phyloP scores from a whole-genome alignment of 2,888 invertebrate species.

The Drosophila atroscutellata region DNA sequence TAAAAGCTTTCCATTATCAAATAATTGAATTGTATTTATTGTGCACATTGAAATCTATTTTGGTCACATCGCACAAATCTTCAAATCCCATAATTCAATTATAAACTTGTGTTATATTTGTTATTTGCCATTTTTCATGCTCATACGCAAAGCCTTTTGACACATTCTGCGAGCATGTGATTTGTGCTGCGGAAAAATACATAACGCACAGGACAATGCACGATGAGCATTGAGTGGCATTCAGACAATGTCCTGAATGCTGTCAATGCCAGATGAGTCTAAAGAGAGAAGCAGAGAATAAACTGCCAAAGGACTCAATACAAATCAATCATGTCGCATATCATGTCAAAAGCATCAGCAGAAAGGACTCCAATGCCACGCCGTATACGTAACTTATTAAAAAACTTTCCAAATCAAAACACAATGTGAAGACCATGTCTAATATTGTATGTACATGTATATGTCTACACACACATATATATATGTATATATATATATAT shows the following conservation, averaged over 20 bases:
- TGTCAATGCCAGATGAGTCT: slow-evolving; percentile 31
- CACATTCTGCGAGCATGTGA: slow-evolving; percentile 37
- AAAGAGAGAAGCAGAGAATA: slow-evolving; percentile 14
- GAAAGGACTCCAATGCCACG: slow-evolving; percentile 14
- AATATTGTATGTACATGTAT: not conserved
- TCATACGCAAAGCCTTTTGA: slow-evolving; percentile 32
- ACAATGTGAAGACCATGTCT: slow-evolving; percentile 46
- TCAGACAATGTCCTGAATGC: slow-evolving; percentile 37
- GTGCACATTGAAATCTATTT: slow-evolving; percentile 31
- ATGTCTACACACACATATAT: slow-evolving; percentile 8
- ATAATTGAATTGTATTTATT: slow-evolving; percentile 44
- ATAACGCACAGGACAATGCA: slow-evolving; percentile 41
- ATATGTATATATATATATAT: slow-evolving; percentile 17
- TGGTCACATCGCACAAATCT: slow-evolving; percentile 13
- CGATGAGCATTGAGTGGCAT: slow-evolving; percentile 36
- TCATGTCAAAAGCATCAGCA: slow-evolving; percentile 62
- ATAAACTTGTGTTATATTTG: slow-evolving; percentile 39
- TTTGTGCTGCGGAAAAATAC: slow-evolving; percentile 38
- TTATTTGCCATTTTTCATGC: slow-evolving; percentile 18
- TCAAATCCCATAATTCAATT: slow-evolving; percentile 52
- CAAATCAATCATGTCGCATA: slow-evolving; percentile 70
- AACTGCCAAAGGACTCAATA: slow-evolving; percentile 53
- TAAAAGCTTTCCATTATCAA: slow-evolving; percentile 36
- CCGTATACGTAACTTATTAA: slow-evolving; percentile 68
- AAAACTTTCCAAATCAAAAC: slow-evolving; percentile 73